Percentiles rank a stretch among this genome's conserved stretches.
phyloP scores from a whole-genome alignment of 2,888 invertebrate genomes.

The Ptilodon capucinus region DNA sequence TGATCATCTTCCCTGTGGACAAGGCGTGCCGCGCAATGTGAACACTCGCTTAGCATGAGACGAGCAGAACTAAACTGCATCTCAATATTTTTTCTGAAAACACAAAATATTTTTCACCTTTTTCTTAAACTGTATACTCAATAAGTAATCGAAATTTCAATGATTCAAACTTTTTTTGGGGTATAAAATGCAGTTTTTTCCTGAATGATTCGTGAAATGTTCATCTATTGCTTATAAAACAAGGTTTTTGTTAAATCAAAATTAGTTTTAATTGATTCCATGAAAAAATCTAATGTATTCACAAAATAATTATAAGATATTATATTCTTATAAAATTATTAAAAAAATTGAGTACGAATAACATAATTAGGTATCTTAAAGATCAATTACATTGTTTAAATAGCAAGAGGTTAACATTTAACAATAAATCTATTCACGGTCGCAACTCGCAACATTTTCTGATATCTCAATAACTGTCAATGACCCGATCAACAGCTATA shows the following conservation, averaged over 20 bases:
- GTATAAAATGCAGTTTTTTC: not conserved
- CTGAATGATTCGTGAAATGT: not conserved
- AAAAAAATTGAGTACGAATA: not conserved
- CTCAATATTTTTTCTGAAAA: not conserved
- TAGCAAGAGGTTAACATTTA: conserved; percentile 16
- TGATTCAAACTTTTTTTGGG: not conserved
- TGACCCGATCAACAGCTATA: not conserved
- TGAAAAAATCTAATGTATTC: too few relatives aligned
- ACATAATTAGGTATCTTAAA: not conserved
- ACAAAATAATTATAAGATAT: too few relatives aligned
- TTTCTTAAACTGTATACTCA: not conserved
- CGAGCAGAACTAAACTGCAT: conserved; percentile 12
- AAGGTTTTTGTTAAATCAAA: too few relatives aligned
- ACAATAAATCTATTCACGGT: conserved; percentile 2
- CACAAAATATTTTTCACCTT: not conserved
- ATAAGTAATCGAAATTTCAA: not conserved
- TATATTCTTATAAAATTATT: too few relatives aligned
- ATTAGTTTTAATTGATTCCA: too few relatives aligned
- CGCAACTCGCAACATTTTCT: not conserved
- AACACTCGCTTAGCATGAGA: conserved; percentile 30
- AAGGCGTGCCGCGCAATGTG: conserved; percentile 51
- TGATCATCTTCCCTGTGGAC: conserved; percentile 86
- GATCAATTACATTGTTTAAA: not conserved
- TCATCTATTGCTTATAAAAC: not conserved
- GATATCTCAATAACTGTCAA: not conserved